A percentile compares a stretch with the other conserved stretches of the same genome.
These are phyloP conservation scores for Morone chrysops DNA, from an alignment of 2,113 vertebrate species.

Conservation along the genomic window DNA sequence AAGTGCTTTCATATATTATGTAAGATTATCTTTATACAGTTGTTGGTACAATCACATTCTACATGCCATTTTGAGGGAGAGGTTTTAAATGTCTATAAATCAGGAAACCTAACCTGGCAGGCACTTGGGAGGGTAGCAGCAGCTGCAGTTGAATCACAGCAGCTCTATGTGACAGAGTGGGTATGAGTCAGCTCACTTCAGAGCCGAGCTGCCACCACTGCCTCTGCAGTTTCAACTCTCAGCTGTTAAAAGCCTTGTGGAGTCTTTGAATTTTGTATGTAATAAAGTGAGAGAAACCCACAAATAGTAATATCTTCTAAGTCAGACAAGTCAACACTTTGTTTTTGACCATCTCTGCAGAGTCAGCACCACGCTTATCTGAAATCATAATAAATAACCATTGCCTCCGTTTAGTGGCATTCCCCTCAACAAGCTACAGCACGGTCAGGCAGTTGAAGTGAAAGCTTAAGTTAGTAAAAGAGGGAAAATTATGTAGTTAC, in stretches of 20 bases:
- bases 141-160: slow-evolving; percentile 58
- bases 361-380: slow-evolving; percentile 13
- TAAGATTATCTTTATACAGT: neutral
- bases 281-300: neutral
- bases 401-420: neutral
- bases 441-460: neutral
- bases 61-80: slow-evolving; percentile 10
- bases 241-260: neutral
- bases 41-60: neutral
- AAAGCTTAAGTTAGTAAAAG: neutral
- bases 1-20: neutral
- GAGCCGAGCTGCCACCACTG: slow-evolving; percentile 9
- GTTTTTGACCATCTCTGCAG: neutral
- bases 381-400: neutral
- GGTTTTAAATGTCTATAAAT: slow-evolving; percentile 13
- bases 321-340: slow-evolving; percentile 1
- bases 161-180: slow-evolving; percentile 28
- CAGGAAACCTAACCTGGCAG: neutral
- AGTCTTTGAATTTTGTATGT: neutral
- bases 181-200: slow-evolving; percentile 53
- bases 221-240: slow-evolving; percentile 1
- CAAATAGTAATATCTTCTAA: neutral
- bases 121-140: slow-evolving; percentile 16
- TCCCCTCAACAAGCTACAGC: neutral
- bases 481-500: neutral